phyloP scores from a whole-genome alignment of 2,797 vertebrate species.

The Esox masquinongy region DNA sequence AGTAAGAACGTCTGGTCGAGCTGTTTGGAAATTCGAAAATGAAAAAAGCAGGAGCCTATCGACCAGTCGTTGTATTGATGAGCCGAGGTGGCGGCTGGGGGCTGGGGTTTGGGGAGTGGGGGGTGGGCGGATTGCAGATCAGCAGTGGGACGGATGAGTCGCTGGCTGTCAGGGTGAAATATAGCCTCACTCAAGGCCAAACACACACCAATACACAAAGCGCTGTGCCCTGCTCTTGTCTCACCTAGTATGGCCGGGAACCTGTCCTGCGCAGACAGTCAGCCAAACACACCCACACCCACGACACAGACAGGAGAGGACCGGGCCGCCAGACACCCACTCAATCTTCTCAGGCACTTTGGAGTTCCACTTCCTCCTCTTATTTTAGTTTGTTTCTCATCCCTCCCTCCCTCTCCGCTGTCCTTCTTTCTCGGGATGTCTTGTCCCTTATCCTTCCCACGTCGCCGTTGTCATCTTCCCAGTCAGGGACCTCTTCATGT shows the following conservation, averaged over 20 bases:
- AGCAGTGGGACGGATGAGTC: constrained; percentile 60
- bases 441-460: constrained; percentile 35
- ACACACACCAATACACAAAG: constrained; percentile 19
- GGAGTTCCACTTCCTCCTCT: constrained; percentile 64
- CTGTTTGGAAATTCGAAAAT: background rate
- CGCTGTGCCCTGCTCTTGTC: constrained; percentile 44
- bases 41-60: constrained; percentile 1
- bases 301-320: background rate
- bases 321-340: constrained; percentile 25
- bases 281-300: constrained; percentile 1
- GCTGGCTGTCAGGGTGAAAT: constrained; percentile 69
- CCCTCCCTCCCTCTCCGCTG: constrained; percentile 58
- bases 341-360: constrained; percentile 68
- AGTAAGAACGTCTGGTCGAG: background rate
- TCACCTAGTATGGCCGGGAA: constrained; percentile 39
- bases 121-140: constrained; percentile 56
- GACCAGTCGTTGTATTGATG: background rate
- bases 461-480: constrained; percentile 50
- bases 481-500: constrained; percentile 55
- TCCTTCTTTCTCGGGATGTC: constrained; percentile 20
- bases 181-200: constrained; percentile 73
- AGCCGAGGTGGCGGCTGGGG: background rate
- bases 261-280: constrained; percentile 16
- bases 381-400: constrained; percentile 71
- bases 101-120: constrained; percentile 6